A percentile compares a stretch with the other conserved stretches of the same genome.
phyloP scores from a whole-genome alignment of 2,797 vertebrate species.

The Chloroceryle inda region DNA sequence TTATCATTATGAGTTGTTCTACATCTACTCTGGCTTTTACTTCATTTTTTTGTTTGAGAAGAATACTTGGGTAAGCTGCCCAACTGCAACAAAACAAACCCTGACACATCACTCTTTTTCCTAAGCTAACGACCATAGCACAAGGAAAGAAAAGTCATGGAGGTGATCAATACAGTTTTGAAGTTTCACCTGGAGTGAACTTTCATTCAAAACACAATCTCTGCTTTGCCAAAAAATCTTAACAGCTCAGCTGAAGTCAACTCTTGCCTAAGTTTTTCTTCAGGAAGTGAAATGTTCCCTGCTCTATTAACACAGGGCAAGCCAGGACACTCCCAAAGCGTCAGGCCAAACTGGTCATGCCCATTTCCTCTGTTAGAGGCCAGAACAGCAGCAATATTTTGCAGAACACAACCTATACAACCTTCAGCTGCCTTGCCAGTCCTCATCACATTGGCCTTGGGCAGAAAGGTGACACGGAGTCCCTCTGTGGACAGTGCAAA shows the following conservation, averaged over 20 bases:
- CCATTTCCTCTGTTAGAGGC: background rate
- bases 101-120: background rate
- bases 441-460: accelerated
- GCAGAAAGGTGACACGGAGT: background rate
- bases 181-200: background rate
- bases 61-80: background rate
- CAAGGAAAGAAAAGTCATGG: background rate
- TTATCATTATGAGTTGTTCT: constrained; percentile 30
- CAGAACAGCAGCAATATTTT: background rate
- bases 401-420: background rate
- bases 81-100: background rate
- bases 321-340: background rate
- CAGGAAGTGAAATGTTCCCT: background rate
- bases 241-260: background rate
- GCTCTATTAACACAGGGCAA: background rate
- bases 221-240: background rate
- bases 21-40: background rate
- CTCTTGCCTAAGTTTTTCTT: background rate
- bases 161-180: background rate
- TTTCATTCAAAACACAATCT: background rate
- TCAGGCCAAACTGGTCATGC: background rate
- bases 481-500: background rate
- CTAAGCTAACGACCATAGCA: background rate
- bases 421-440: background rate
- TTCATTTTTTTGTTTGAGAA: background rate